Base-by-base conservation (phyloP, 92 coral and sea anemone genomes). In the Nematostella vectensis region DNA sequence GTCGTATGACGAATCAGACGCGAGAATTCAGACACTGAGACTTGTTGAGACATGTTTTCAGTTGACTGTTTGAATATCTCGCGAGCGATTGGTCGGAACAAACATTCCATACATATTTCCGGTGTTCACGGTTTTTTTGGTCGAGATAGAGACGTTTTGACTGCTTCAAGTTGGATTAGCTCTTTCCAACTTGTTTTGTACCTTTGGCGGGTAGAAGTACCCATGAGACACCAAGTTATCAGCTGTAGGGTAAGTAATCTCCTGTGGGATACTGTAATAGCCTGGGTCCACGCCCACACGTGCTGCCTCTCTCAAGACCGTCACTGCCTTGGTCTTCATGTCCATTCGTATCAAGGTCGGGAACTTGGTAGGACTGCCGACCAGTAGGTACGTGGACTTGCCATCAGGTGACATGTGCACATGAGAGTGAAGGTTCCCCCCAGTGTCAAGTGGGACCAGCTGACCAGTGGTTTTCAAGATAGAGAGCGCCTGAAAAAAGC, bases 201-300 rank as follows among this genome's bases (percentile, higher is more conserved):
- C 98, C 91, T 77, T 66, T 1, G 98, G 98, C 17, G 84, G 78
- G 27, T 91, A 91, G 50, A 72, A 72, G 59, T 74, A 86, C 17
- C 89, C 98, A 68, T 91, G 69, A 15, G 93, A 61, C 22, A 67
- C 65, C 33, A 59, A 76, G 17, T 59, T 75, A 47, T 74, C 81
- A 1, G 82, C 72, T 25, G 98, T 85, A 16, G 79, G 81, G 69
- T 75, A 91, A 2, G 79, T 49, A 39, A 74, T 57, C 47, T 83
- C 74, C 37, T 40, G 65, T 11, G 98, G 98, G 30, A 57, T 43
- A 72, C 98, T 91, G 26, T 58, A 67, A 53, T 91, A 91, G 25
- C 65, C 87, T 26, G 74, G 11, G 57, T 78, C 87, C 21, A 81
- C 40, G 25, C 50, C 63, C n/a, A 50, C 28, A 25, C 31, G 27